Conservation (phyloP, 2,113 vertebrate species). For the Pimephales promelas region DNA sequence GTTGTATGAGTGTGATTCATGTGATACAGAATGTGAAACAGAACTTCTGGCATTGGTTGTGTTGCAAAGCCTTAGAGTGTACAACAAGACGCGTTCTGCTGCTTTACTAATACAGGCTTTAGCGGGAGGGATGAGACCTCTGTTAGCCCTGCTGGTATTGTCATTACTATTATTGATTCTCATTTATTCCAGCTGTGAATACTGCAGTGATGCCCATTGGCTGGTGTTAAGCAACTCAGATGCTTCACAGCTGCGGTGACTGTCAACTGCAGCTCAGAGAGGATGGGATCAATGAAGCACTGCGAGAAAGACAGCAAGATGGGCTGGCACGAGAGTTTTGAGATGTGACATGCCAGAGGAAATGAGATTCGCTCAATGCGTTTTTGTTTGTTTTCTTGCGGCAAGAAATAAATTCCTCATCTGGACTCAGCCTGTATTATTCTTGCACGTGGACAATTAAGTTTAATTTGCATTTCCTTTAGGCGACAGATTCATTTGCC, state of each 20-base stretch:
- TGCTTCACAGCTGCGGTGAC: conserved; percentile 36
- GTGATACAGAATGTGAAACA: conserved; percentile 1
- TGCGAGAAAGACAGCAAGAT: neutral
- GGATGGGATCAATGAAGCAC: conserved; percentile 39
- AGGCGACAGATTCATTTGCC: neutral
- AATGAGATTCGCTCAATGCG: neutral
- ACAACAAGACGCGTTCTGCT: neutral
- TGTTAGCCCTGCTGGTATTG: conserved; percentile 17
- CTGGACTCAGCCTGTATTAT: conserved; percentile 4
- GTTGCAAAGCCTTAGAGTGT: conserved; percentile 32
- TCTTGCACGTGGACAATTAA: conserved; percentile 16
- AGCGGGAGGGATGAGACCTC: conserved; percentile 24
- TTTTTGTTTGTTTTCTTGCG: neutral
- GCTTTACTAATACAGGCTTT: conserved; percentile 10
- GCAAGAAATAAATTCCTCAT: neutral
- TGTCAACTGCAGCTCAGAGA: conserved; percentile 1
- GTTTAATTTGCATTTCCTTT: conserved; percentile 41
- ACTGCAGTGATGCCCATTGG: neutral
- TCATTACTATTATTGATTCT: conserved; percentile 39
- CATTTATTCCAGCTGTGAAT: conserved; percentile 49
- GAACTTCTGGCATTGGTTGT: conserved; percentile 6
- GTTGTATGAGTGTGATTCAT: conserved; percentile 37
- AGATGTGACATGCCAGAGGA: neutral
- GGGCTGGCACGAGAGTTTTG: neutral
- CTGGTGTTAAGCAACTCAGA: conserved; percentile 2